Evolutionary conservation across 2,888 invertebrate species (phyloP).

Genomic region (Uloborus plumipes): DNA sequence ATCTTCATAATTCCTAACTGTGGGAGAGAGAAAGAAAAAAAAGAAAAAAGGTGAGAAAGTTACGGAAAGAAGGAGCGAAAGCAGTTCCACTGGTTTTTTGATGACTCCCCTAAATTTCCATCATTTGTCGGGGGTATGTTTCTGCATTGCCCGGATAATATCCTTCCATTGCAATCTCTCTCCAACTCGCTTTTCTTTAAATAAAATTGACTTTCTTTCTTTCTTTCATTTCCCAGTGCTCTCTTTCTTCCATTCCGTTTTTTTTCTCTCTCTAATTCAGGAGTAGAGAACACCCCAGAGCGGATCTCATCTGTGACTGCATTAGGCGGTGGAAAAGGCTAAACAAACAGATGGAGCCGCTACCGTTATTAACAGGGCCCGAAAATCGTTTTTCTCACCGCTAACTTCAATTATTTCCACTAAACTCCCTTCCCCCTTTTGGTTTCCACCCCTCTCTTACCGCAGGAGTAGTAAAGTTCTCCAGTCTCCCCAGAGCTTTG

Average conservation of each 20-base stretch:
- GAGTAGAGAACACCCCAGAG: not conserved
- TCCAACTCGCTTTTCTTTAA: not conserved
- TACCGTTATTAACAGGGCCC: conserved; percentile 18
- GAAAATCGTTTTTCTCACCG: conserved; percentile 24
- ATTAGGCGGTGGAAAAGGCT: not conserved
- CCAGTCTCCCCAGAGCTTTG: not conserved
- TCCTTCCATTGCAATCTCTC: not conserved
- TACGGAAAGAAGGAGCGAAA: not conserved
- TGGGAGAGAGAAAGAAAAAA: not conserved
- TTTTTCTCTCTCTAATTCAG: not conserved
- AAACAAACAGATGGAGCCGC: conserved; percentile 10
- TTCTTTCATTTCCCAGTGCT: too few species aligned
- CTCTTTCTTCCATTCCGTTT: not conserved
- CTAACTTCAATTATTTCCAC: conserved; percentile 23
- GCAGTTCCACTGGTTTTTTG: not conserved
- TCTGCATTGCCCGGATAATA: not conserved
- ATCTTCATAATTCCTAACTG: not conserved
- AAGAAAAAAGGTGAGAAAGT: too few species aligned
- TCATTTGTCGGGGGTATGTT: not conserved
- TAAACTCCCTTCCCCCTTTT: conserved; percentile 6
- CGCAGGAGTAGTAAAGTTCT: not conserved
- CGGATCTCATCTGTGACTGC: conserved; percentile 1
- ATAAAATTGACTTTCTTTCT: not conserved
- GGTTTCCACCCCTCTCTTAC: not conserved
- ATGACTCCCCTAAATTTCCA: not conserved